phyloP scores from a whole-genome alignment of 2,888 invertebrate genomes.

The Pollenia amentaria region DNA sequence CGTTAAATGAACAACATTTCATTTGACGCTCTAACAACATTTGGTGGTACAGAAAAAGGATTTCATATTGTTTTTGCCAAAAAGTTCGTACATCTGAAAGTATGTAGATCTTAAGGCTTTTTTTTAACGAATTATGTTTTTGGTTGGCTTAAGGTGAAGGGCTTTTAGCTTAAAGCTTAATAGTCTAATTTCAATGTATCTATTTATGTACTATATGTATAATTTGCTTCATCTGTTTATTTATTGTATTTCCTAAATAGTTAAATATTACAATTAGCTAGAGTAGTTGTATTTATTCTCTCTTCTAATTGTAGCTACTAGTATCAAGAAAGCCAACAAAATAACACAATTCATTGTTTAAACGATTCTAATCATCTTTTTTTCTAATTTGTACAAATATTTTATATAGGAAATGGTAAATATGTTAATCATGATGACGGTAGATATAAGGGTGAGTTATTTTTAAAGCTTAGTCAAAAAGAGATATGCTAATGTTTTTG shows the following conservation, averaged over 20 bases:
- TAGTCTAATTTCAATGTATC: neutral
- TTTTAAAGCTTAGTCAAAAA: too few relatives aligned
- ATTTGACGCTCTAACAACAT: constrained; percentile 8
- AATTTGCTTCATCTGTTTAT: neutral
- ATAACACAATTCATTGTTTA: neutral
- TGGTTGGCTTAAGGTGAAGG: constrained; percentile 73
- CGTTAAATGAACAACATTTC: neutral
- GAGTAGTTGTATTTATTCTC: constrained; percentile 1
- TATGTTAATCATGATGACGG: constrained; percentile 76
- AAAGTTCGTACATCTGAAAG: constrained; percentile 27
- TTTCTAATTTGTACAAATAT: constrained; percentile 74
- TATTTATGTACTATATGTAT: constrained; percentile 33
- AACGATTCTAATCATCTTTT: constrained; percentile 54
- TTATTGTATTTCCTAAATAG: neutral
- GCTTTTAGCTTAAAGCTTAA: constrained; percentile 65
- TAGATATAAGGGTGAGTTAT: constrained; percentile 79
- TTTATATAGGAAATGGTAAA: constrained; percentile 79
- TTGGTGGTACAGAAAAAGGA: neutral
- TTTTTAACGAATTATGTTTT: constrained; percentile 59
- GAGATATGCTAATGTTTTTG: neutral
- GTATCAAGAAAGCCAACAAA: neutral
- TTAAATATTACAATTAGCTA: constrained; percentile 23
- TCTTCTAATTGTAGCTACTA: constrained; percentile 15
- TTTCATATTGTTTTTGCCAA: constrained; percentile 14
- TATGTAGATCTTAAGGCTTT: constrained; percentile 52